Evolutionary conservation across 30 jellyfish, hydroid and myxozoan species (phyloP), one percentile per base, ranked within the genome.

Genomic region (Haliclystus octoradiatus): DNA sequence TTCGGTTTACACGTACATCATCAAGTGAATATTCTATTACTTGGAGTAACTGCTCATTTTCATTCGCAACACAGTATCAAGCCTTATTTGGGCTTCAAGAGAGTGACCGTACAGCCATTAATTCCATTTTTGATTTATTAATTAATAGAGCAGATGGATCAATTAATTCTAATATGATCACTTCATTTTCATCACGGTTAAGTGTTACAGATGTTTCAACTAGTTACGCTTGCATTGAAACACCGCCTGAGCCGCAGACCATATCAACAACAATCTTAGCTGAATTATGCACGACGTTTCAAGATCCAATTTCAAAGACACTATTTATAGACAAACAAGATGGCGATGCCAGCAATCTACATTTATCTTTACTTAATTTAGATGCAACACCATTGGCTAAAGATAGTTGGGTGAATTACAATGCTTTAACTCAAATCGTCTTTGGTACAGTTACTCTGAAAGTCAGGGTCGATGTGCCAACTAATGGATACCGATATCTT

Each of bases 31-130:
- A 34, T 0, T 73, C 77, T 2, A 31, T 77, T 26, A 27, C 65
- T 19, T 91, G 95, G 95, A 82, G 92, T 71, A 91, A 91, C 63
- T 82, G 95, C 63, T 62, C 93, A 47, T 52, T 80, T 27, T 35
- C 80, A n/a, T 73, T 78, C 62, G 74, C 67, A 32, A 88, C 88
- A 34, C 53, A 66, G 63, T 40, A 76, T 23, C 77, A 77, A 46
- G 90, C 97, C 27, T 47, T 25, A 49, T 27, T 62, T 73, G 97
- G 97, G 52, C 79, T 80, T 0, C 27, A 34, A 22, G 95, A 88
- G 35, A 22, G 82, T 1, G 77, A 88, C 53, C 69, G 95, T 12
- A 2, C 66, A 14, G 75, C 84, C 29, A 63, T 88, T 1, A 64
- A 82, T 3, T 61, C 66, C n/a, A 75, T 88, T 24, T 88, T 80